These are phyloP conservation scores for Pangasius macronema DNA, from an alignment of 2,797 vertebrate genomes.

Conservation along the genomic window DNA sequence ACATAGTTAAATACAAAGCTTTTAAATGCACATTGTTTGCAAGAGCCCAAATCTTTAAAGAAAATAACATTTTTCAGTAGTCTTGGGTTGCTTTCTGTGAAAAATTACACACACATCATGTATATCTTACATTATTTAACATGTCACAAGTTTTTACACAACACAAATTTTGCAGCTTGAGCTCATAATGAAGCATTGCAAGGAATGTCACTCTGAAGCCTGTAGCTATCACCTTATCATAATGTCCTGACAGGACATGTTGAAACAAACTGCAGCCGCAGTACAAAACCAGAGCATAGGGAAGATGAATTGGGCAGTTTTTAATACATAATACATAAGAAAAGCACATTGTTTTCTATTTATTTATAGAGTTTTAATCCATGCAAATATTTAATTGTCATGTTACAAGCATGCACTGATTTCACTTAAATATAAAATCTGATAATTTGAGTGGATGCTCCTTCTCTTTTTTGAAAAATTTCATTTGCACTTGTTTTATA, in stretches of 20 bases:
- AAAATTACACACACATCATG: neutral
- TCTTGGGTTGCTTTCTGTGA: neutral
- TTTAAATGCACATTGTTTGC: neutral
- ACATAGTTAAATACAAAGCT: neutral
- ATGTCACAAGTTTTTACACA: neutral
- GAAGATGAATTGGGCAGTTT: neutral
- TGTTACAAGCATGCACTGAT: neutral
- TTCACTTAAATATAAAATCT: conserved; percentile 8
- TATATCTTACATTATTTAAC: conserved; percentile 30
- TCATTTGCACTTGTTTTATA: conserved; percentile 35
- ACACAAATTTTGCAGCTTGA: neutral
- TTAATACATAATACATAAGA: neutral
- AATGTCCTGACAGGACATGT: conserved; percentile 29
- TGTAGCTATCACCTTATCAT: conserved; percentile 27
- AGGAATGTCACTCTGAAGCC: conserved; percentile 27
- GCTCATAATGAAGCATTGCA: conserved; percentile 20
- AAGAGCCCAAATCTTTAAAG: neutral
- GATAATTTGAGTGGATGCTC: neutral
- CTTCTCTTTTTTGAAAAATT: conserved; percentile 25
- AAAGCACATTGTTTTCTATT: neutral
- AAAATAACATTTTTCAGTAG: conserved; percentile 2
- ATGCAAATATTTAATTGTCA: conserved; percentile 6
- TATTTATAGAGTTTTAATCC: neutral
- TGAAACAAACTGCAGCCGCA: conserved; percentile 23
- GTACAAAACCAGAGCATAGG: neutral